Conservation (phyloP, 2,888 invertebrate species). For the Tuta absoluta region DNA sequence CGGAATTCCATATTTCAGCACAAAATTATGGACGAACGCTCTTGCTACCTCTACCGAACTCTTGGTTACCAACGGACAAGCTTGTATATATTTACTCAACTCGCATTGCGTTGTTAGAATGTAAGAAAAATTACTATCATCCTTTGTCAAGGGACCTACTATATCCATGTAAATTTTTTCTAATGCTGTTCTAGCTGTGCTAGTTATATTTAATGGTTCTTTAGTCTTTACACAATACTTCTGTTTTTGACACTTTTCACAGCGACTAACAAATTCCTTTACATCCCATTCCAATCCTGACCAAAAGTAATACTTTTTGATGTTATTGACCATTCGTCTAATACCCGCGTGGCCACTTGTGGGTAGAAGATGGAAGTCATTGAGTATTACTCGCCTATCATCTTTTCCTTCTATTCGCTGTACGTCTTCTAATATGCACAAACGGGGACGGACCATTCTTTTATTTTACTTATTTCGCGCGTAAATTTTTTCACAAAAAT, state of each 20-base stretch:
- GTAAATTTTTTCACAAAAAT: conserved; percentile 31
- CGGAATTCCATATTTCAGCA: conserved; percentile 33
- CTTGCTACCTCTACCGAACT: conserved; percentile 26
- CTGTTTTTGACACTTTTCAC: conserved; percentile 31
- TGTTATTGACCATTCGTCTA: conserved; percentile 37
- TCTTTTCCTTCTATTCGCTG: conserved; percentile 30
- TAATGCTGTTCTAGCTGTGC: conserved; percentile 29
- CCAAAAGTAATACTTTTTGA: conserved; percentile 36
- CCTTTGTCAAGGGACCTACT: conserved; percentile 21
- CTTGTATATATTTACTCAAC: conserved; percentile 28
- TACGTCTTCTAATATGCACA: conserved; percentile 31
- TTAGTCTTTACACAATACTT: conserved; percentile 26
- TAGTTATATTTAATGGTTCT: conserved; percentile 28
- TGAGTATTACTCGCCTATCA: conserved; percentile 31
- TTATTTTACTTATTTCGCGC: conserved; percentile 28
- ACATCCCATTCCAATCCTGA: conserved; percentile 32
- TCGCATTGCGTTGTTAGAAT: conserved; percentile 26
- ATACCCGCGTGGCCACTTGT: conserved; percentile 29
- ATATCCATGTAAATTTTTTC: conserved; percentile 30
- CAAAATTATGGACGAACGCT: conserved; percentile 30
- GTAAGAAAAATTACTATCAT: conserved; percentile 24
- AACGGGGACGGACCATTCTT: conserved; percentile 29
- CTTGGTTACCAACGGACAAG: conserved; percentile 31
- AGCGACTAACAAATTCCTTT: conserved; percentile 28
- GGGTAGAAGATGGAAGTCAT: conserved; percentile 36